Percentiles rank a stretch among this genome's conserved stretches.
These are phyloP conservation scores for Malthinus seriepunctatus DNA, from an alignment of 2,888 invertebrate species.

Conservation along the genomic window DNA sequence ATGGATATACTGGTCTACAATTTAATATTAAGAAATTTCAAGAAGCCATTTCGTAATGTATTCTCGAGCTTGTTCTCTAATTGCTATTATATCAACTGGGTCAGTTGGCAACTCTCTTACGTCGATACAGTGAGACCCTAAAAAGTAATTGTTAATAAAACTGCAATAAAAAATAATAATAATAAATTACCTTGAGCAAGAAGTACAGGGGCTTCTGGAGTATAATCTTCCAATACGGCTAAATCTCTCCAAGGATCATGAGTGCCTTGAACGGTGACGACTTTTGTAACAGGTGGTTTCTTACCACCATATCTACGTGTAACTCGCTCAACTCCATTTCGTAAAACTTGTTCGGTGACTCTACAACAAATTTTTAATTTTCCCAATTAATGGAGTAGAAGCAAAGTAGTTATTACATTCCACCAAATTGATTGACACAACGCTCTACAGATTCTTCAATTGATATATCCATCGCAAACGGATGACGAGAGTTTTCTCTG, in stretches of 20 bases:
- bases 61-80: neutral
- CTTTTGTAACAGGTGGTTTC: constrained; percentile 9
- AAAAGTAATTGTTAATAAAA: neutral
- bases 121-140: constrained; percentile 12
- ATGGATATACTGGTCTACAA: too few relatives aligned
- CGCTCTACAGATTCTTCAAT: constrained; percentile 16
- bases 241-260: constrained; percentile 8
- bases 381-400: too few relatives aligned
- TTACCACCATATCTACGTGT: neutral
- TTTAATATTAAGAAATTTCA: too few relatives aligned
- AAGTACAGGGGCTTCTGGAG: constrained; percentile 8
- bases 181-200: neutral
- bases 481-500: constrained; percentile 10
- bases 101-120: neutral
- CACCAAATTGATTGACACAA: constrained; percentile 8
- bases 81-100: constrained; percentile 2
- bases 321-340: neutral
- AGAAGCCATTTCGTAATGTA: constrained; percentile 12
- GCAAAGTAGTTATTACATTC: constrained; percentile 2
- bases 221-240: constrained; percentile 8
- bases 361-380: neutral
- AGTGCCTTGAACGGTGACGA: constrained; percentile 12
- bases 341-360: constrained; percentile 1
- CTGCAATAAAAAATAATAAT: neutral
- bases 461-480: constrained; percentile 11